A percentile compares a stretch with the other conserved stretches of the same genome.
phyloP scores from a whole-genome alignment of 1,140 invertebrate species.

The Ooceraea biroi region DNA sequence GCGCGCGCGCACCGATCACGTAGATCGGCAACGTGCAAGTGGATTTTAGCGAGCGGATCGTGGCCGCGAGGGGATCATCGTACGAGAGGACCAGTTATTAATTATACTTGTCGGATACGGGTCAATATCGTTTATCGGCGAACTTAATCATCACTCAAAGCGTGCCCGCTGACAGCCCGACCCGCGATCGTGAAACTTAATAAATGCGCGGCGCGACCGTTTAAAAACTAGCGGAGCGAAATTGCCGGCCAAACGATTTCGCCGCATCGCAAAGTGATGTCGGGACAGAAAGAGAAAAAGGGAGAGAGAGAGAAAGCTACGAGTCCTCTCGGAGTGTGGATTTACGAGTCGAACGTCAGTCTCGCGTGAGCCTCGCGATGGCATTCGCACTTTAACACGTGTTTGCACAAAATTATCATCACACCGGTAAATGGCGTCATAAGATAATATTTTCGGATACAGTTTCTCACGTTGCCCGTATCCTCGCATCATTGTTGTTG shows the following conservation, averaged over 20 bases:
- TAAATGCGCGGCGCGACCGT: conserved; percentile 24
- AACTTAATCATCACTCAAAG: conserved; percentile 51
- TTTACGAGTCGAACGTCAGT: conserved; percentile 10
- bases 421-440: background rate
- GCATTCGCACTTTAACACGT: background rate
- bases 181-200: conserved; percentile 32
- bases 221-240: conserved; percentile 30
- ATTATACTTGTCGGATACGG: conserved; percentile 47
- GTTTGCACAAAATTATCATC: conserved; percentile 43
- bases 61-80: background rate
- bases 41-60: background rate
- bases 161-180: conserved; percentile 20
- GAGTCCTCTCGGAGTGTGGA: background rate
- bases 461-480: background rate
- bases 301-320: background rate
- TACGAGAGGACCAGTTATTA: conserved; percentile 57
- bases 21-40: background rate
- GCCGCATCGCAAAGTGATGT: background rate
- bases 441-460: conserved; percentile 59
- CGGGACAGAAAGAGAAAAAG: background rate
- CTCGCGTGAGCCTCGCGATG: too few relatives aligned
- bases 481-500: conserved; percentile 42
- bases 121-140: conserved; percentile 57
- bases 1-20: background rate
- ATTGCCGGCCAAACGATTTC: conserved; percentile 13